Percentiles rank a stretch among this genome's conserved stretches.
Evolutionary conservation across 2,888 invertebrate species (phyloP).

Genomic region (Micropterix aruncella): DNA sequence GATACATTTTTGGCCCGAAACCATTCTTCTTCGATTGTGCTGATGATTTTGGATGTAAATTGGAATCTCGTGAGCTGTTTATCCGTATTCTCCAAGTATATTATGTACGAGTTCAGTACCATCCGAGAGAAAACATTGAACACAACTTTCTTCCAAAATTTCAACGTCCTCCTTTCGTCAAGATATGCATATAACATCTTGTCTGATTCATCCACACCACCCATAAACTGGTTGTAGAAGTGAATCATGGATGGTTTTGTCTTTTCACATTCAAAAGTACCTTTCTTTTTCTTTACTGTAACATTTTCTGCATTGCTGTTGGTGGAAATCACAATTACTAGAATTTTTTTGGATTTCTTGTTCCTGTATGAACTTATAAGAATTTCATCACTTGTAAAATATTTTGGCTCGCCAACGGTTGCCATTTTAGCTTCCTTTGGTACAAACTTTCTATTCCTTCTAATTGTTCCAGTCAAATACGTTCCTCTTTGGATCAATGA

Average conservation of each 20-base stretch:
- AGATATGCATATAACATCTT: slow-evolving; percentile 14
- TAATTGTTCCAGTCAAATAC: slow-evolving; percentile 12
- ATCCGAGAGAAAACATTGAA: slow-evolving; percentile 14
- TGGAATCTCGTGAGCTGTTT: slow-evolving; percentile 12
- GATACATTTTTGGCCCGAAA: slow-evolving; percentile 7
- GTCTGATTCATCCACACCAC: slow-evolving; percentile 15
- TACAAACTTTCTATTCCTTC: slow-evolving; percentile 11
- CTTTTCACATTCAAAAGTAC: slow-evolving; percentile 9
- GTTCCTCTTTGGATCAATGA: slow-evolving; percentile 9
- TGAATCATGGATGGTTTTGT: slow-evolving; percentile 10
- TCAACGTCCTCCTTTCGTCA: slow-evolving; percentile 13
- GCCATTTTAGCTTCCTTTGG: slow-evolving; percentile 12
- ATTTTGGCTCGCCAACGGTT: slow-evolving; percentile 11
- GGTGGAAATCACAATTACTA: slow-evolving; percentile 12
- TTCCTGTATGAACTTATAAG: slow-evolving; percentile 12
- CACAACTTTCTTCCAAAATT: slow-evolving; percentile 15
- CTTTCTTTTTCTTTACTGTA: slow-evolving; percentile 10
- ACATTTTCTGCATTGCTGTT: slow-evolving; percentile 11
- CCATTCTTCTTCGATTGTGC: slow-evolving; percentile 12
- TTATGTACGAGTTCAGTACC: slow-evolving; percentile 15
- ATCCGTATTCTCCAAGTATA: slow-evolving; percentile 12
- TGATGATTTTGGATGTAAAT: slow-evolving; percentile 13
- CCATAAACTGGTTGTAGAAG: slow-evolving; percentile 14
- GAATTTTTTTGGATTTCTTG: slow-evolving; percentile 12
- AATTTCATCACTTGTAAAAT: slow-evolving; percentile 10